Conservation (phyloP, 2,113 vertebrate species). For the Numenius arquata region DNA sequence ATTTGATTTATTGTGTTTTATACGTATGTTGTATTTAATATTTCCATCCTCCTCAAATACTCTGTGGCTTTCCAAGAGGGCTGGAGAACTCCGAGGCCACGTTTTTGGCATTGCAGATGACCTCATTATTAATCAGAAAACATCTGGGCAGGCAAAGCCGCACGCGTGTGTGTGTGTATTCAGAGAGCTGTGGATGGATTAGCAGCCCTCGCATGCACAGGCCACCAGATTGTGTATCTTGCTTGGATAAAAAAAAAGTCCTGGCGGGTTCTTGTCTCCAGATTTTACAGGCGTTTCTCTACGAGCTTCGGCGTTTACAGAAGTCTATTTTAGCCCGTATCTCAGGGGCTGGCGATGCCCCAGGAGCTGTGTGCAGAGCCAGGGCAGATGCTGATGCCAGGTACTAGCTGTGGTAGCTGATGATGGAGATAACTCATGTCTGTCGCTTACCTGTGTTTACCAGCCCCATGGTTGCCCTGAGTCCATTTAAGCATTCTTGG, state of each 20-base stretch:
- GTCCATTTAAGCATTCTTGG: not conserved
- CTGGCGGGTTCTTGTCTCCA: not conserved
- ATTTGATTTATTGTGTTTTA: slow-evolving; percentile 52
- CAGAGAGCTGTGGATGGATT: not conserved
- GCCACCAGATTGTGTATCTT: not conserved
- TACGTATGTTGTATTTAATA: not conserved
- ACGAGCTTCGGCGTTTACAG: not conserved
- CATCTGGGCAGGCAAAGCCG: slow-evolving; percentile 43
- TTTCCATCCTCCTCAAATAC: slow-evolving; percentile 16
- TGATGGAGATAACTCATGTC: not conserved
- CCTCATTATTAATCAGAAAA: slow-evolving; percentile 58
- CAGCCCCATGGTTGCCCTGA: not conserved
- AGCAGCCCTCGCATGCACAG: not conserved
- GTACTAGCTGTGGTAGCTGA: not conserved
- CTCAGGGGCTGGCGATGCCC: fast-evolving
- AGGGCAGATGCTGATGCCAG: not conserved
- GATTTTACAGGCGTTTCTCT: not conserved
- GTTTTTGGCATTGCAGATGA: slow-evolving; percentile 6
- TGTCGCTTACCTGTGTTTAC: not conserved
- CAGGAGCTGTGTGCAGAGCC: not conserved
- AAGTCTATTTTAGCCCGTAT: fast-evolving
- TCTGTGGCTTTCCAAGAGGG: not conserved
- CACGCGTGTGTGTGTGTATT: not conserved
- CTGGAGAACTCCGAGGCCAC: not conserved
- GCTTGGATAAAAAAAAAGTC: not conserved